Conservation (phyloP, 1,140 invertebrate genomes). For the Bombus haemorrhoidalis region DNA sequence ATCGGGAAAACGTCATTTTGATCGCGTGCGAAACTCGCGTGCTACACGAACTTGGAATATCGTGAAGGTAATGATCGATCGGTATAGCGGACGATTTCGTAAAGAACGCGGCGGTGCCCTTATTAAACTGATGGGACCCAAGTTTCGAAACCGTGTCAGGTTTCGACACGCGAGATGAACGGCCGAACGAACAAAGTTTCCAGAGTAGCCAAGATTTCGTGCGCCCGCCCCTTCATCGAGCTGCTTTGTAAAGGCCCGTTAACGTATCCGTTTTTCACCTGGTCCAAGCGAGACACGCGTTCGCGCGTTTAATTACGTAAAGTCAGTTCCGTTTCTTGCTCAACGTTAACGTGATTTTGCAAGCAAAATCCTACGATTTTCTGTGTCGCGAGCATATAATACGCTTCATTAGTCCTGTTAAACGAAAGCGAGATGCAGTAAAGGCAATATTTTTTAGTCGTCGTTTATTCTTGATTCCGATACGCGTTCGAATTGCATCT, state of each 20-base stretch:
- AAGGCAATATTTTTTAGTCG: too few species aligned
- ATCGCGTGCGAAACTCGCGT: not conserved
- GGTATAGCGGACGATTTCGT: slow-evolving; percentile 57
- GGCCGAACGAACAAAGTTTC: slow-evolving; percentile 62
- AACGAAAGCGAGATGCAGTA: too few species aligned
- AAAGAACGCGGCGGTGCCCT: slow-evolving; percentile 67
- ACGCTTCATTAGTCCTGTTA: too few species aligned
- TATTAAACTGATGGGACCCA: slow-evolving; percentile 70
- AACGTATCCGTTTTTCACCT: not conserved
- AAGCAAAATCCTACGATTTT: not conserved
- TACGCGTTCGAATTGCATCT: too few species aligned
- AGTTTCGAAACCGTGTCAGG: slow-evolving; percentile 65
- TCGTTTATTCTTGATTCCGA: too few species aligned
- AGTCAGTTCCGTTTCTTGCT: not conserved
- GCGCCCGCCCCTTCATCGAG: slow-evolving; percentile 11
- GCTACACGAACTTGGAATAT: slow-evolving; percentile 3
- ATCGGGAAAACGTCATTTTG: not conserved
- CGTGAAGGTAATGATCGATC: slow-evolving; percentile 51
- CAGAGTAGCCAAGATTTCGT: slow-evolving; percentile 62
- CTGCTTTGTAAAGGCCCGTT: not conserved
- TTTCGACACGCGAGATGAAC: slow-evolving; percentile 69
- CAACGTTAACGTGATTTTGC: fast-evolving
- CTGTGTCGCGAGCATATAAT: not conserved
- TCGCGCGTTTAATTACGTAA: not conserved
- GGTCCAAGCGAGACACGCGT: not conserved